These are phyloP conservation scores for Iguana delicatissima DNA, from an alignment of 2,797 vertebrate genomes.

Conservation along the genomic window DNA sequence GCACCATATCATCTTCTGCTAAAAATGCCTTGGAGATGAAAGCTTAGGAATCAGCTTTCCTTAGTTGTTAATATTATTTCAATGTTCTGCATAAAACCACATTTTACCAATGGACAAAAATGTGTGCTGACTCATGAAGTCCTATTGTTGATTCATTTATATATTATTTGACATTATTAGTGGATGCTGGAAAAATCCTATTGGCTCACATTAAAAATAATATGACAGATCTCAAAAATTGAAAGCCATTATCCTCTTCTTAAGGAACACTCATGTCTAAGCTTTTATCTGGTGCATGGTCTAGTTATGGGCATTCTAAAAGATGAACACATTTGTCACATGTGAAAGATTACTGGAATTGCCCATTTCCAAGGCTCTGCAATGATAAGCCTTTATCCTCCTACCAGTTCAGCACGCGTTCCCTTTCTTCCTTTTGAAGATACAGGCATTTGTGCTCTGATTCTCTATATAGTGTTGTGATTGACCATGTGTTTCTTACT, in stretches of 20 bases:
- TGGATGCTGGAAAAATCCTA: neutral
- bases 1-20: neutral
- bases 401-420: neutral
- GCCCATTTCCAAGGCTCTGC: neutral
- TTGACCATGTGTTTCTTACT: neutral
- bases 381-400: neutral
- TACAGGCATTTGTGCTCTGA: neutral
- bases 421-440: neutral
- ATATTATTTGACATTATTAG: constrained; percentile 8
- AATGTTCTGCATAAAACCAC: neutral
- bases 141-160: neutral
- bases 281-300: neutral
- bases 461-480: neutral
- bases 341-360: neutral
- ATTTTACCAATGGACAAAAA: constrained; percentile 4
- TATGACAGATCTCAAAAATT: neutral
- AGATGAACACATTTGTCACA: neutral
- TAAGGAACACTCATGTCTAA: neutral
- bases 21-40: constrained; percentile 34
- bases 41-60: constrained; percentile 7
- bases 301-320: neutral
- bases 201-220: neutral
- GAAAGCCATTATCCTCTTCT: neutral
- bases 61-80: neutral
- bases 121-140: neutral